Evolutionary conservation across 1,140 invertebrate species (phyloP), one percentile per base, ranked within the genome.

Genomic region (Euwallacea similis): DNA sequence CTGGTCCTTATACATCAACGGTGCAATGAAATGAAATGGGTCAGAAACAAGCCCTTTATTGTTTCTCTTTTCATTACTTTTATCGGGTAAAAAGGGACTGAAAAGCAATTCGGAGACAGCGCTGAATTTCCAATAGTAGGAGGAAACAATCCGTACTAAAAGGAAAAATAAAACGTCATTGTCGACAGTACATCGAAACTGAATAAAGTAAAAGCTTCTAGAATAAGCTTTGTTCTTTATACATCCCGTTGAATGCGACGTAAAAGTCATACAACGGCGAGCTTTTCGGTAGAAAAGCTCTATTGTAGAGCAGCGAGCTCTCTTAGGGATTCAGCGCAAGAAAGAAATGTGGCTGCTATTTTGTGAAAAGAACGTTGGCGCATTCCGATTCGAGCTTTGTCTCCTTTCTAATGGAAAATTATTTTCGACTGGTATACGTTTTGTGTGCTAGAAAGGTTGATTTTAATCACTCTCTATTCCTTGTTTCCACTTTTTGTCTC

Each of bases 191-290:
- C 78, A 78, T 79, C 77, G 77, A 76, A 79, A 78, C 76, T 78
- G 76, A 79, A 79, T 78, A 76, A 77, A 74, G 75, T 70, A 75
- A 79, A 78, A 78, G 77, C 76, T 79, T 66, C 74, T 62, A 78
- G 78, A 79, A 79, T 79, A 72, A 77, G 78, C 76, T 76, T 79
- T 79, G 78, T 79, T 79, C 78, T 78, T 78, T 75, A 56, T 62
- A 66, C 68, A 60, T 69, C 74, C 46, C 13, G 76, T 77, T 77
- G 76, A 76, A 79, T 77, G 78, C 75, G 78, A 79, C 74, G 78
- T 79, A 79, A 79, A 79, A 79, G 77, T 79, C 77, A 78, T 79
- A 79, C 76, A 78, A 78, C 78, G 74, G 76, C 77, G 74, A 78
- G 78, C 78, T 78, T 78, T 75, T 74, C 75, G 73, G 46, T 75